Base-by-base conservation (phyloP, 2,888 invertebrate genomes). In the Lypha dubia region DNA sequence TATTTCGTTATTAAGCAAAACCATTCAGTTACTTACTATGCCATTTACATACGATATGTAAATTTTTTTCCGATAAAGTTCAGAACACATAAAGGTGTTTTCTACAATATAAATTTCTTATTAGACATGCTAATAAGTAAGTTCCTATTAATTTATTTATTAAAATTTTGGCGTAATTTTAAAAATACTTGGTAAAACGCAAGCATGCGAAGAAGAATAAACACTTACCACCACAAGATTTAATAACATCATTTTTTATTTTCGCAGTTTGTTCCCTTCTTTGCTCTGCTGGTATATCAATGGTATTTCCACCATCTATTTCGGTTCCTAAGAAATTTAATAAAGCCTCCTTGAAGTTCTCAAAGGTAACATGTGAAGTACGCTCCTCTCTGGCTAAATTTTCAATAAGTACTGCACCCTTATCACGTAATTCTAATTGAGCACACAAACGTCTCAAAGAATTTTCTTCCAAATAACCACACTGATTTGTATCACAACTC, bases 351-450 rank as follows among this genome's bases (percentile, higher is more conserved):
- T 96, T 95, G 90, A 97, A 97, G 90, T 95, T 95, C 28, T 94
- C 92, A 92, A 97, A 97, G 79, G 96, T 94, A 41, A 95, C 95
- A 17, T 93, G 92, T 75, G 88, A 86, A 81, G 88, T 85, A 70
- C 88, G 85, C 35, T 87, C 87, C 86, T 93, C 81, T 28, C 67
- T 93, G 80, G 95, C 93, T 80, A 96, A 92, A 85, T 94, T 93
- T 86, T 94, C 93, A 65, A 94, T 94, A 79, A 96, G 93, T 84
- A 94, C 93, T 46, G 93, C 93, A 80, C 95, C 86, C 83, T 95
- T 94, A 88, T 96, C 96, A 87, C 96, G 96, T 68, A 97, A 93
- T 92, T 97, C 96, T 84, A 97, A 93, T 86, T 96, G 94, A 89
- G 95, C 94, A 91, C 97, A 97, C 65, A 97, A 93, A 84, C 94